Conservation (phyloP, 37 sponge, comb jelly and placozoan species). For the Geodia barretti region DNA sequence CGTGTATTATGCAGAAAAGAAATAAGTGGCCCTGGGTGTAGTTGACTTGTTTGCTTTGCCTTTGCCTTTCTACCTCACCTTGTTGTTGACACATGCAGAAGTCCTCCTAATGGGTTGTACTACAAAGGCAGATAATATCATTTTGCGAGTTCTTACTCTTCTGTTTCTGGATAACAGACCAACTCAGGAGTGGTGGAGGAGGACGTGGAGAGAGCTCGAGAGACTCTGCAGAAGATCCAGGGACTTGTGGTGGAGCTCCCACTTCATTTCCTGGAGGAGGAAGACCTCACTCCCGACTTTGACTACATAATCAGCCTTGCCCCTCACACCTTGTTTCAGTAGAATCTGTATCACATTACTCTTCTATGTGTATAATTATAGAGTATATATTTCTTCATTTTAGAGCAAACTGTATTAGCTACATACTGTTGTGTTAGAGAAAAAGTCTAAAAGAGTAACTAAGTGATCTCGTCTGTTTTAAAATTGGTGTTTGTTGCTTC, state of each 20-base stretch:
- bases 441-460: too few relatives aligned
- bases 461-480: too few relatives aligned
- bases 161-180: slow-evolving; percentile 4
- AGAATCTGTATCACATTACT: too few relatives aligned
- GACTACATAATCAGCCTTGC: slow-evolving; percentile 6
- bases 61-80: neutral
- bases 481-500: too few relatives aligned
- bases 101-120: neutral
- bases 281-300: slow-evolving; percentile 24
- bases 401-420: too few relatives aligned
- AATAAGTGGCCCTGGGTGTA: too few relatives aligned
- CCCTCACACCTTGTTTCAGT: slow-evolving; percentile 1
- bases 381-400: too few relatives aligned
- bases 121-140: too few relatives aligned
- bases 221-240: slow-evolving; percentile 32
- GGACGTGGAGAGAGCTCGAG: slow-evolving; percentile 14
- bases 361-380: too few relatives aligned
- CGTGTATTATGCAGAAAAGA: too few relatives aligned
- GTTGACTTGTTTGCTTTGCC: too few relatives aligned
- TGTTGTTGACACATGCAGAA: neutral
- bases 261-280: slow-evolving; percentile 42
- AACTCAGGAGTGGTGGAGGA: slow-evolving; percentile 9
- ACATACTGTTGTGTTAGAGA: too few relatives aligned
- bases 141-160: neutral
- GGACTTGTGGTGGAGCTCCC: slow-evolving; percentile 55